phyloP scores from a whole-genome alignment of 2,113 vertebrate genomes.

The Muntiacus muntjak region DNA sequence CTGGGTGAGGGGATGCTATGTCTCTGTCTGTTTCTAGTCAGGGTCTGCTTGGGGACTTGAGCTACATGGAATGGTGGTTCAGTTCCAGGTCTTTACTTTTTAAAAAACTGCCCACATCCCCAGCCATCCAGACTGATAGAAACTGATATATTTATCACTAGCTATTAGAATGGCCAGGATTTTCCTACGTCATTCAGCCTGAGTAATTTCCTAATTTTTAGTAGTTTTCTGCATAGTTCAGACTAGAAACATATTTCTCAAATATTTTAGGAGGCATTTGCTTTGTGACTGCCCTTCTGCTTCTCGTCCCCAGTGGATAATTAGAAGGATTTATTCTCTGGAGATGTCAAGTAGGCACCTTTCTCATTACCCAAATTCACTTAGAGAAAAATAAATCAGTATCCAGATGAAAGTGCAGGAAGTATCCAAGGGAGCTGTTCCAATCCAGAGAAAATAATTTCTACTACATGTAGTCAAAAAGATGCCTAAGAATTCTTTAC shows the following conservation, averaged over 20 bases:
- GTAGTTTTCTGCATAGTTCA: background rate
- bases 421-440: slow-evolving; percentile 23
- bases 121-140: background rate
- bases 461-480: background rate
- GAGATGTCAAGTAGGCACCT: slow-evolving; percentile 52
- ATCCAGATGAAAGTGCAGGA: slow-evolving; percentile 49
- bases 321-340: slow-evolving; percentile 66
- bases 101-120: background rate
- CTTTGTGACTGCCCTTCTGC: slow-evolving; percentile 35
- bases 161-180: background rate
- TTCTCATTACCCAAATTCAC: slow-evolving; percentile 63
- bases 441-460: slow-evolving; percentile 46
- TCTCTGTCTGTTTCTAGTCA: background rate
- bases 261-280: slow-evolving; percentile 40
- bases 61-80: background rate
- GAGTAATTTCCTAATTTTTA: slow-evolving; percentile 9
- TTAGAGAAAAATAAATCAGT: slow-evolving; percentile 62
- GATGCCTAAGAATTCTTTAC: background rate
- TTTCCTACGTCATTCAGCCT: background rate
- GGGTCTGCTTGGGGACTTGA: background rate
- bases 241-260: slow-evolving; percentile 17
- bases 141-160: background rate
- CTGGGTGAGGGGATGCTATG: background rate
- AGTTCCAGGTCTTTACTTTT: background rate
- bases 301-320: slow-evolving; percentile 55